Conservation (phyloP, 2,113 vertebrate genomes). For the Entomyzon cyanotis region DNA sequence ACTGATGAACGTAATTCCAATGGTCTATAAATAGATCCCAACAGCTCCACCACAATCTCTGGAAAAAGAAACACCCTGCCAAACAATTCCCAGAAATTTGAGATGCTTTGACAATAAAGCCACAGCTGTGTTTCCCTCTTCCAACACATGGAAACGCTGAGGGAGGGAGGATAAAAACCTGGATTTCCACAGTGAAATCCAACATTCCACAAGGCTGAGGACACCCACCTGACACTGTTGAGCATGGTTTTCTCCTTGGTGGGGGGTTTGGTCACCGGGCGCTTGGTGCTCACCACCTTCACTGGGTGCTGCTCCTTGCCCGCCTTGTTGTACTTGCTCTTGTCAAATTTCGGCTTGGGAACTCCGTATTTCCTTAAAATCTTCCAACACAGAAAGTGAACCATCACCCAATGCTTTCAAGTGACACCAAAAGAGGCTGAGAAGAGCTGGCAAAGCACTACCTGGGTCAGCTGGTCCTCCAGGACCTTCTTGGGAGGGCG, state of each 20-base stretch:
- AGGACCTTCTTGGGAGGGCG: conserved; percentile 94
- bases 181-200: background rate
- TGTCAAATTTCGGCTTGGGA: conserved; percentile 88
- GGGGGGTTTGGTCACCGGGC: conserved; percentile 89
- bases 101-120: fast-evolving
- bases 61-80: background rate
- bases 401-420: background rate
- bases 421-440: background rate
- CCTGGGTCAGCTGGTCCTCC: conserved; percentile 97
- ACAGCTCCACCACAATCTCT: background rate
- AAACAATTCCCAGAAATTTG: background rate
- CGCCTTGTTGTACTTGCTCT: conserved; percentile 92
- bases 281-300: conserved; percentile 96
- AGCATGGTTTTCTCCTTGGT: conserved; percentile 92
- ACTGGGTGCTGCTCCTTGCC: conserved; percentile 96
- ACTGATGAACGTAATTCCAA: background rate
- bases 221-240: conserved; percentile 88
- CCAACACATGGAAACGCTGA: background rate
- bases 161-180: background rate
- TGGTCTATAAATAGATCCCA: background rate
- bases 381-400: conserved; percentile 56
- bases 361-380: conserved; percentile 94
- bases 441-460: conserved; percentile 11
- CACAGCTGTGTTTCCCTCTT: fast-evolving
- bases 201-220: background rate